Conservation (phyloP, 2,888 invertebrate species). For the Drosophila pseudotakahashii region DNA sequence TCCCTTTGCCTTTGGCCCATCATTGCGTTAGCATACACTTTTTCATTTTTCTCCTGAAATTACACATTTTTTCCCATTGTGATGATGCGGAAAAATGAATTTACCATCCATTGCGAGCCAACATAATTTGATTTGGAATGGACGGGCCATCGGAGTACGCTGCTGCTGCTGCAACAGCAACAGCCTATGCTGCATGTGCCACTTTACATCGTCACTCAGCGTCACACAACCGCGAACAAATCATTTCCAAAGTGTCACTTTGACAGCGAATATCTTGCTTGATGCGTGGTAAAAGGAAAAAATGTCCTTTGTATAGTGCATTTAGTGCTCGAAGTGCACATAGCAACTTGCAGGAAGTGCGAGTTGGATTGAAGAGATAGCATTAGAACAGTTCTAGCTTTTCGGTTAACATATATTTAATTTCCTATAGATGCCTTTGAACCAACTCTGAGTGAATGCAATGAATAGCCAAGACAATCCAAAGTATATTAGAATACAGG, state of each 20-base stretch:
- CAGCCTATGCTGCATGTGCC: constrained; percentile 4
- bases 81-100: constrained; percentile 44
- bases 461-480: not conserved
- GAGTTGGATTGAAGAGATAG: too few species aligned
- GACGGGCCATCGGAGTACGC: constrained; percentile 10
- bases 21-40: constrained; percentile 28
- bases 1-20: constrained; percentile 36
- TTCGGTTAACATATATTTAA: too few species aligned
- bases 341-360: too few species aligned
- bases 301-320: too few species aligned
- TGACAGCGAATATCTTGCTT: not conserved
- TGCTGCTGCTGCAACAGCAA: too few species aligned
- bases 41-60: constrained; percentile 4
- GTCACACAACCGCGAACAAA: too few species aligned
- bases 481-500: too few species aligned
- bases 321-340: too few species aligned
- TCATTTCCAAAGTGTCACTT: not conserved
- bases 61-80: constrained; percentile 29
- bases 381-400: too few species aligned
- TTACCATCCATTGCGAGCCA: constrained; percentile 6
- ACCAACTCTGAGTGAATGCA: too few species aligned
- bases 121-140: constrained; percentile 36
- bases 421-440: too few species aligned
- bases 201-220: too few species aligned
- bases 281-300: not conserved